A percentile compares a stretch with the other conserved stretches of the same genome.
Evolutionary conservation across 1,140 invertebrate species (phyloP).

Genomic region (Maconellicoccus hirsutus): DNA sequence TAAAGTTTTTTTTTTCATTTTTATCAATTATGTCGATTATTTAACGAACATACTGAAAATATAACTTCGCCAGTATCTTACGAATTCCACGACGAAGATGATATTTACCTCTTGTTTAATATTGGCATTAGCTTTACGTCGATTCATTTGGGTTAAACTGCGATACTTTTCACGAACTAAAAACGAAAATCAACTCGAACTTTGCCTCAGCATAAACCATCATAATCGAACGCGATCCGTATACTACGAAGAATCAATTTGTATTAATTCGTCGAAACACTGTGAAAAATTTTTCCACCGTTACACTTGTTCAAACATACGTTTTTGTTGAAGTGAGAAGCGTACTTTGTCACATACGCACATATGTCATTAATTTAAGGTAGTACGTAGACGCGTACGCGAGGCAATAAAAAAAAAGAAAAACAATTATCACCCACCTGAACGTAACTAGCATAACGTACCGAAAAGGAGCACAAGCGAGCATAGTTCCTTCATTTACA

Average conservation of each 20-base stretch:
- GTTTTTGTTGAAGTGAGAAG: neutral
- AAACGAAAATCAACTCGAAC: neutral
- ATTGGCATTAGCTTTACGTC: neutral
- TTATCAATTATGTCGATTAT: no score
- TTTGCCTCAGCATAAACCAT: no score
- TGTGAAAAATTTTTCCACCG: neutral
- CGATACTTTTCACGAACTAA: neutral
- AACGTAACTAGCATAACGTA: neutral
- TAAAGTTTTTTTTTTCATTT: no score
- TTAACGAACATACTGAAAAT: no score
- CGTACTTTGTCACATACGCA: neutral
- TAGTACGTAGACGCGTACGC: neutral
- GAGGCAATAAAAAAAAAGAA: neutral
- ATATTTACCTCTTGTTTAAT: no score
- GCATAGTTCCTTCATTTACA: neutral
- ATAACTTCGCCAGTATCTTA: no score
- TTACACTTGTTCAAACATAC: conserved; percentile 1
- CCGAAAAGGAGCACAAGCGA: neutral
- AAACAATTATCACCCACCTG: conserved; percentile 3
- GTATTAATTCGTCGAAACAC: neutral
- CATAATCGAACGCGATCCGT: neutral
- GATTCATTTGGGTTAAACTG: neutral
- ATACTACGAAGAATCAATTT: neutral
- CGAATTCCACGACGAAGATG: no score
- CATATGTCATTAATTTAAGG: neutral